Percentiles rank a stretch among this genome's conserved stretches.
Evolutionary conservation across 2,113 vertebrate genomes (phyloP).

Genomic region (Xenopus borealis): DNA sequence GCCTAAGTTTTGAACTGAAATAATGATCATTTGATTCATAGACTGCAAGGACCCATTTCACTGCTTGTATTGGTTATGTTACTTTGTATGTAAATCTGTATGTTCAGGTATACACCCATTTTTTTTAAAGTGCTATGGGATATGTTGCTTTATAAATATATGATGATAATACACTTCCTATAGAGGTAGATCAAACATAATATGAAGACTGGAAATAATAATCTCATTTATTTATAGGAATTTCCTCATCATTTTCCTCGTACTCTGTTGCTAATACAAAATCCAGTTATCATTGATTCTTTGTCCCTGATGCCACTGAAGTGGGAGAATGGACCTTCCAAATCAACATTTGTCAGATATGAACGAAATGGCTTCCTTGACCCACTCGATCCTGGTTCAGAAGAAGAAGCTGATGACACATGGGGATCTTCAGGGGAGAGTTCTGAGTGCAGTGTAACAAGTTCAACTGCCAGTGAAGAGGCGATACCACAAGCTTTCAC

Average conservation of each 20-base stretch:
- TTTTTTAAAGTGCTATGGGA: too few species aligned
- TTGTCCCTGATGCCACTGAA: neutral
- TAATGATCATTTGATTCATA: too few species aligned
- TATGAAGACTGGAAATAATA: neutral
- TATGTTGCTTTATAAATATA: too few species aligned
- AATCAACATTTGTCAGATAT: neutral
- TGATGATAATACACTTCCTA: too few species aligned
- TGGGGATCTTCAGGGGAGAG: neutral
- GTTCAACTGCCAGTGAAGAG: neutral
- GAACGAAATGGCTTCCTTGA: neutral
- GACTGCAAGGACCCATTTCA: too few species aligned
- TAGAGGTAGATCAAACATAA: too few species aligned
- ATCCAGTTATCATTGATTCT: neutral
- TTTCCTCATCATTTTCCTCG: neutral
- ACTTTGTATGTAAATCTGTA: too few species aligned
- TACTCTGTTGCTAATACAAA: neutral
- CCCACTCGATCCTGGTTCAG: neutral
- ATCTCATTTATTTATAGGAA: neutral
- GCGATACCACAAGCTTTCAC: neutral
- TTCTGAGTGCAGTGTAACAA: neutral
- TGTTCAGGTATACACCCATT: too few species aligned
- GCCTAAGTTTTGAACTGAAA: too few species aligned
- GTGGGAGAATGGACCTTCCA: neutral
- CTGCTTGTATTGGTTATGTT: too few species aligned
- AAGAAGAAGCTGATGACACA: neutral